Percentiles rank a stretch among this genome's conserved stretches.
phyloP scores from a whole-genome alignment of 1,140 invertebrate genomes.

The Hypsibius dujardini region DNA sequence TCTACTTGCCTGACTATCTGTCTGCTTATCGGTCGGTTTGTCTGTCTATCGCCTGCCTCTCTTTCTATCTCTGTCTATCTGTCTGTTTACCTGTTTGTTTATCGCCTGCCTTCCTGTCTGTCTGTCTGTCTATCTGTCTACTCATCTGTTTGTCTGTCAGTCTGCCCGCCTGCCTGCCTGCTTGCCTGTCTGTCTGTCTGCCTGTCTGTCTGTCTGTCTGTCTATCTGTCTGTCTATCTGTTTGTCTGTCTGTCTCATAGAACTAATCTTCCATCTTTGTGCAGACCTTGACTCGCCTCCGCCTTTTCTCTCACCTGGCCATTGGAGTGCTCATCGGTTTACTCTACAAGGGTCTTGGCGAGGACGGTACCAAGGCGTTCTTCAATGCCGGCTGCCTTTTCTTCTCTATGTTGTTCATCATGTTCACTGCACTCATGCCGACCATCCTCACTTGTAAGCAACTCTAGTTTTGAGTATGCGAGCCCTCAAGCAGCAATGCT shows the following conservation, averaged over 20 bases:
- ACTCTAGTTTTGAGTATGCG: constrained; percentile 18
- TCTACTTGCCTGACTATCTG: background rate
- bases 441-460: constrained; percentile 85
- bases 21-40: too few relatives aligned
- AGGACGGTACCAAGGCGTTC: constrained; percentile 73
- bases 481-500: constrained; percentile 19
- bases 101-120: background rate
- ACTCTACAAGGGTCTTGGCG: constrained; percentile 77
- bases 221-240: too few relatives aligned
- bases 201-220: too few relatives aligned
- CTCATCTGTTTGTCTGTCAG: too few relatives aligned
- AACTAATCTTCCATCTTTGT: constrained; percentile 22
- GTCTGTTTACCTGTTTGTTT: background rate
- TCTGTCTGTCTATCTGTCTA: too few relatives aligned
- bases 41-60: too few relatives aligned
- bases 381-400: constrained; percentile 84
- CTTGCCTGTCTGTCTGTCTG: too few relatives aligned
- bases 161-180: too few relatives aligned
- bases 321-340: constrained; percentile 74
- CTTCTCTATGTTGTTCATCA: constrained; percentile 81
- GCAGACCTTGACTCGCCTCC: constrained; percentile 67
- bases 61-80: too few relatives aligned
- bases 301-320: constrained; percentile 64
- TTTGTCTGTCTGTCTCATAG: constrained; percentile 25
- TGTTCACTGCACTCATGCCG: constrained; percentile 91